phyloP scores from a whole-genome alignment of 1,140 invertebrate species.

The Adelges cooleyi region DNA sequence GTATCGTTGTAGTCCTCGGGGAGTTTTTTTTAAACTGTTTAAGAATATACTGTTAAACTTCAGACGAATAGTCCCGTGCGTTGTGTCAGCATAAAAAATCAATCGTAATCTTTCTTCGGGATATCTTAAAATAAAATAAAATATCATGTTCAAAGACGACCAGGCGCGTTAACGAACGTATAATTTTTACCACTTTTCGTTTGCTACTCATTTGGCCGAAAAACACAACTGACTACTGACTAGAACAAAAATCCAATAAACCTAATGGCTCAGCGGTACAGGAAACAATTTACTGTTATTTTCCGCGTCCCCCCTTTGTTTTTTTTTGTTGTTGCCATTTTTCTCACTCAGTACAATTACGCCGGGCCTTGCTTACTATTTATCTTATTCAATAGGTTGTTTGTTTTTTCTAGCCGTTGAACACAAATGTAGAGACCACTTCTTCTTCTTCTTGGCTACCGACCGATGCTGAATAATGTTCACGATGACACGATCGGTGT shows the following conservation, averaged over 20 bases:
- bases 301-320: background rate
- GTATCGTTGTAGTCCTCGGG: no score
- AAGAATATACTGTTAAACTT: no score
- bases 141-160: conserved; percentile 6
- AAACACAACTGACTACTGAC: background rate
- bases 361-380: background rate
- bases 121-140: conserved; percentile 10
- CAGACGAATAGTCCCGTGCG: no score
- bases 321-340: no score
- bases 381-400: conserved; percentile 8
- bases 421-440: background rate
- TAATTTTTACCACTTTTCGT: conserved; percentile 2
- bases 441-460: no score
- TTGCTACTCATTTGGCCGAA: background rate
- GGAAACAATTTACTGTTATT: background rate
- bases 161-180: background rate
- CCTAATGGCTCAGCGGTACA: background rate
- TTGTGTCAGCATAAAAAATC: background rate
- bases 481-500: no score
- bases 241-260: conserved; percentile 8
- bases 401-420: background rate
- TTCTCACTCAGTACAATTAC: background rate
- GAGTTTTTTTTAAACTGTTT: no score
- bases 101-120: background rate
- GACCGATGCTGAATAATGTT: no score